These are phyloP conservation scores for Platichthys stellatus DNA, from an alignment of 2,113 vertebrate species.

Conservation along the genomic window DNA sequence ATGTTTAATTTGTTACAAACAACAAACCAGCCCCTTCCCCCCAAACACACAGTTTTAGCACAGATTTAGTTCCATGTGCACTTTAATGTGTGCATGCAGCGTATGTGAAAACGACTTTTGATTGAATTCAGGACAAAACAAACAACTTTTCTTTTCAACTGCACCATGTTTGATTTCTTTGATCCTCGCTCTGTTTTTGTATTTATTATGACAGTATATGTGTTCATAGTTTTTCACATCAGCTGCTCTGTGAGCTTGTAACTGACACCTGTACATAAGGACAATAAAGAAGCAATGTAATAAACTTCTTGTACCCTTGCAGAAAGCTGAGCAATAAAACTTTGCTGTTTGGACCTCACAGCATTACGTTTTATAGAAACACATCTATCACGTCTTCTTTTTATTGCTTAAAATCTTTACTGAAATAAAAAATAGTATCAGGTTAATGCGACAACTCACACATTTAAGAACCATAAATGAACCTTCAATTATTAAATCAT, in stretches of 20 bases:
- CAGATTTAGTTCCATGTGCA: slow-evolving; percentile 27
- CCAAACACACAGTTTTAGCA: not conserved
- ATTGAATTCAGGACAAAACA: slow-evolving; percentile 39
- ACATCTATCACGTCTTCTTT: slow-evolving; percentile 23
- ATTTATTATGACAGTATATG: slow-evolving; percentile 92
- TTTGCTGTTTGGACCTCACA: slow-evolving; percentile 92
- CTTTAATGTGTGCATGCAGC: slow-evolving; percentile 9
- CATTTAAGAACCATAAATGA: too few relatives aligned
- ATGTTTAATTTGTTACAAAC: slow-evolving; percentile 8
- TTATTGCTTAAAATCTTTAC: too few relatives aligned
- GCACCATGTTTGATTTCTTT: slow-evolving; percentile 50
- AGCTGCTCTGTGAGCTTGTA: slow-evolving; percentile 93
- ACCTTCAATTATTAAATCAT: not conserved
- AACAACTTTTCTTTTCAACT: slow-evolving; percentile 9
- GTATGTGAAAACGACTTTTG: slow-evolving; percentile 35
- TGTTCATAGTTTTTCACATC: slow-evolving; percentile 87
- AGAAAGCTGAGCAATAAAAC: slow-evolving; percentile 95
- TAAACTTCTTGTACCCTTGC: slow-evolving; percentile 87
- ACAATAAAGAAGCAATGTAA: slow-evolving; percentile 71
- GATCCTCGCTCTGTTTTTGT: slow-evolving; percentile 85
- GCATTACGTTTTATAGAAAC: slow-evolving; percentile 87
- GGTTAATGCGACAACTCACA: too few relatives aligned
- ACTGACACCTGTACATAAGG: slow-evolving; percentile 89
- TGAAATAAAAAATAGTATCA: too few relatives aligned
- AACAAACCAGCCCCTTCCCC: not conserved